Conservation (phyloP, 2,888 invertebrate genomes). For the Nasonovia ribisnigri region DNA sequence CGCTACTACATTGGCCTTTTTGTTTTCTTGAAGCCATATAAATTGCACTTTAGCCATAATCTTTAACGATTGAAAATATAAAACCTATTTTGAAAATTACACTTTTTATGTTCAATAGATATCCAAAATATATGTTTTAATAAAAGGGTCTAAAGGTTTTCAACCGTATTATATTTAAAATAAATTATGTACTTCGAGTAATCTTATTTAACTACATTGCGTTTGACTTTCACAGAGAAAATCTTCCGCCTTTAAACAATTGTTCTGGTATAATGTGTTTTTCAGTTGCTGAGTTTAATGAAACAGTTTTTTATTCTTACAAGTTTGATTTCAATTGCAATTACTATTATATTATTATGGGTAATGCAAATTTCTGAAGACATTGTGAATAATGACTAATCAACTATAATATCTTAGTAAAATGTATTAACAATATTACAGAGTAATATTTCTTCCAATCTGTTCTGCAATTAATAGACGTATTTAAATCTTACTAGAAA, state of each 20-base stretch:
- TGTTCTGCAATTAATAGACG: too few species aligned
- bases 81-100: not conserved
- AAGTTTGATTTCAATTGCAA: not conserved
- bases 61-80: conserved; percentile 7
- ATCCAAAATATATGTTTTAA: not conserved
- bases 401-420: too few species aligned
- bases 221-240: not conserved
- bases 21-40: conserved; percentile 11
- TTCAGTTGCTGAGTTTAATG: not conserved
- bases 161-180: not conserved
- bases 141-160: not conserved
- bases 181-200: not conserved
- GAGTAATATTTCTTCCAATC: too few species aligned
- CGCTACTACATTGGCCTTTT: conserved; percentile 21
- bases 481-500: too few species aligned
- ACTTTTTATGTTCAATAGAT: not conserved
- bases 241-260: not conserved
- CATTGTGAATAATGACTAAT: too few species aligned
- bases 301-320: not conserved
- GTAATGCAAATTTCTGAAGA: too few species aligned
- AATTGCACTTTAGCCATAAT: not conserved
- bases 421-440: too few species aligned
- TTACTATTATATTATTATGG: too few species aligned
- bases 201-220: not conserved
- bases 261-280: not conserved